These are phyloP conservation scores for Anolis carolinensis DNA, from an alignment of 2,113 vertebrate species.

Conservation along the genomic window DNA sequence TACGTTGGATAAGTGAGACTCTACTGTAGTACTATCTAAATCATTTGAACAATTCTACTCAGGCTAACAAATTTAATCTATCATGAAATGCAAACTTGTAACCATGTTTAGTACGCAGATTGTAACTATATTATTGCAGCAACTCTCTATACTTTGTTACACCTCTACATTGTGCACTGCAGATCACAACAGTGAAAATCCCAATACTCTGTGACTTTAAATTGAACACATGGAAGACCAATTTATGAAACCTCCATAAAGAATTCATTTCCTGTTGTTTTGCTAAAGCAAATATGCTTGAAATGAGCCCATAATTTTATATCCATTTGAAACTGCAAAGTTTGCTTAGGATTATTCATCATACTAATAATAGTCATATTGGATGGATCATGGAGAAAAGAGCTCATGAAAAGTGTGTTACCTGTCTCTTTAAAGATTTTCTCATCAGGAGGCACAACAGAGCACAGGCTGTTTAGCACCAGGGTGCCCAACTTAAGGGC, in stretches of 20 bases:
- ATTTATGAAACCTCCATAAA: background rate
- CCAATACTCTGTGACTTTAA: background rate
- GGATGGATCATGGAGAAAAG: background rate
- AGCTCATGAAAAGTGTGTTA: constrained; percentile 45
- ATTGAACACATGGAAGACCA: background rate
- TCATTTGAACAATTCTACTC: background rate
- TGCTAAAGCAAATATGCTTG: background rate
- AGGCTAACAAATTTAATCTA: background rate
- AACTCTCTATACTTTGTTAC: background rate
- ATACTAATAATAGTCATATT: no score
- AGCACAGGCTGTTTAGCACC: constrained; percentile 96
- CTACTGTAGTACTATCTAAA: background rate
- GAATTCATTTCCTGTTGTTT: background rate
- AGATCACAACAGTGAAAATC: background rate
- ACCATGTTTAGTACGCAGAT: background rate
- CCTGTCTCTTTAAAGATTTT: constrained; percentile 95
- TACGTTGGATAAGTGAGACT: no score
- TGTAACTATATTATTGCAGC: background rate
- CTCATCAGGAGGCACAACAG: constrained; percentile 90
- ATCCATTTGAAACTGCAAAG: background rate
- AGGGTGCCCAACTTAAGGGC: constrained; percentile 90
- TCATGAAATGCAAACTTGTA: background rate
- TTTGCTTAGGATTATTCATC: background rate
- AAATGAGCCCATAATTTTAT: background rate
- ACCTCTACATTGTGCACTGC: no score